Conservation (phyloP, 2,888 invertebrate species). For the Polydrusus tereticollis region DNA sequence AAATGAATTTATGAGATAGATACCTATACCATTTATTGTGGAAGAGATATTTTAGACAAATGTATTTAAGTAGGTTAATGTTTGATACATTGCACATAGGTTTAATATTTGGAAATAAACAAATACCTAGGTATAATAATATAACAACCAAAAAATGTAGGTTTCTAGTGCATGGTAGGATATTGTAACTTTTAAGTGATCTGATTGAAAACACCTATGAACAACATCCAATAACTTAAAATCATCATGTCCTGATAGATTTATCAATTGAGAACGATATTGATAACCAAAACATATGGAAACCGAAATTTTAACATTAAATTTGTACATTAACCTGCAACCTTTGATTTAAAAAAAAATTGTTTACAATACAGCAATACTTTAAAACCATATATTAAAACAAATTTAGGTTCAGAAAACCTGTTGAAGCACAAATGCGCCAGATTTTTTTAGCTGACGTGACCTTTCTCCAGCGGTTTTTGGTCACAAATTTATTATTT, state of each 20-base stretch:
- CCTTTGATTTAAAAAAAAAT: constrained; percentile 8
- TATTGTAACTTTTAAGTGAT: background rate
- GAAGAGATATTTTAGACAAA: too few species aligned
- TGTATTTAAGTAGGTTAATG: background rate
- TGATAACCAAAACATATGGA: background rate
- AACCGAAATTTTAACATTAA: constrained; percentile 5
- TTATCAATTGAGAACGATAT: background rate
- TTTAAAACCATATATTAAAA: background rate
- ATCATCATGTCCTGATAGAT: background rate
- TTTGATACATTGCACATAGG: background rate
- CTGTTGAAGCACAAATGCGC: background rate
- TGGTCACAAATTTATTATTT: constrained; percentile 24
- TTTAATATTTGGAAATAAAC: background rate
- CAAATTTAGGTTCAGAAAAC: background rate
- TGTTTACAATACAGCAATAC: background rate
- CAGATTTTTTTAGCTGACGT: constrained; percentile 39
- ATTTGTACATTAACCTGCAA: constrained; percentile 1
- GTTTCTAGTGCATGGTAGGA: background rate
- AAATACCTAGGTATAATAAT: too few species aligned
- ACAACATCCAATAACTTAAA: background rate
- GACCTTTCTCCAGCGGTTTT: constrained; percentile 23
- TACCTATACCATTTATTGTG: too few species aligned
- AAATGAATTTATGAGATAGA: too few species aligned
- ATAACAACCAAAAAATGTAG: background rate
- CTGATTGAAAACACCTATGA: background rate